Evolutionary conservation across 1,140 invertebrate genomes (phyloP), one percentile per base, ranked within the genome.

Genomic region (Lasioglossum albipes): DNA sequence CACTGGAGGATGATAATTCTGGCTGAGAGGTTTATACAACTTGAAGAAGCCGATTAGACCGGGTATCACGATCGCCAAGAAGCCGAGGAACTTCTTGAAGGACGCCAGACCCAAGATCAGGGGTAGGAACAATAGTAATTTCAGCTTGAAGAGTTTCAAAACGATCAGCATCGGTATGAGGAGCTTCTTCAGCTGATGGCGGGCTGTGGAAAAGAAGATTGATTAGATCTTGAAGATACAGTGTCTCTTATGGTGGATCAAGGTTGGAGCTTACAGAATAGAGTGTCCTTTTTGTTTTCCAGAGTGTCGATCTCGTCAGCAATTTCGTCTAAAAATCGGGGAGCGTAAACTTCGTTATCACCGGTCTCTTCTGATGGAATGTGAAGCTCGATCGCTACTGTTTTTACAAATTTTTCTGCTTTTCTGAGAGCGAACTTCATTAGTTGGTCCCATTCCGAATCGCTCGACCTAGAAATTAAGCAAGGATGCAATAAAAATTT

Each of bases 61-160:
- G 42, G 96, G 96, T 80, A 97, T 93, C 36, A 97, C 94, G 59
- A 97, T 95, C 31, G 96, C 96, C 86, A 96, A 92, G 88, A 97
- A 96, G 52, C 96, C 96, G 3, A 97, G 93, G 88, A 97, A 95
- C 86, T 97, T 97, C 92, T 97, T 97, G 88, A 97, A 96, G 31
- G 96, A 97, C 12, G 96, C 96, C 76, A 97, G 91, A 16, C 97
- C 96, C 45, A 97, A 93, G 68, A 97, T 97, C 80, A 97, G 94
- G 2, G 97, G 97, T 88, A 97, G 89, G 92, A 97, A 97, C 5
- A 97, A 93, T 2, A 97, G 92, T 22, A 97, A 92, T 86, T 97
- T 97, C 87, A 97, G 87, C 90, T 97, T 97, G 94, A 97, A 97
- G 66, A 97, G 94, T 90, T 97, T 97, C 75, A 97, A 90, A 71